phyloP scores from a whole-genome alignment of 2,113 vertebrate genomes.

The Muntiacus reevesi region DNA sequence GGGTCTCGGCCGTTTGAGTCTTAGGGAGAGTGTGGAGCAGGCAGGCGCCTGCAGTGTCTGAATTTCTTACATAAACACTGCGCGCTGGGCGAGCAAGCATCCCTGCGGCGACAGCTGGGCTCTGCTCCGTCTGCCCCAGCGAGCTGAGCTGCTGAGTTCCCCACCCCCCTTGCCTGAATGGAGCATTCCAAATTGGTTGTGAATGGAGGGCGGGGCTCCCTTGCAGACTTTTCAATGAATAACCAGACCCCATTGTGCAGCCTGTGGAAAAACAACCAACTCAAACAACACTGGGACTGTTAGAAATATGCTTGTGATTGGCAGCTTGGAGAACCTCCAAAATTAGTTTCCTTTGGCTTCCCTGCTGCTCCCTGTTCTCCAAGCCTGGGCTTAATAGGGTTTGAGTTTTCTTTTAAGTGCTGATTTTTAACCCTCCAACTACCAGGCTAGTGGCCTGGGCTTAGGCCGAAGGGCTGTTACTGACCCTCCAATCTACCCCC shows the following conservation, averaged over 20 bases:
- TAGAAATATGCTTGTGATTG: conserved; percentile 75
- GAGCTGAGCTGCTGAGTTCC: conserved; percentile 18
- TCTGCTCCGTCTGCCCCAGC: conserved; percentile 59
- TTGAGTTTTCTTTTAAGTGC: conserved; percentile 64
- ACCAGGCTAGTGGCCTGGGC: conserved; percentile 15
- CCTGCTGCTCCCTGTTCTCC: conserved; percentile 71
- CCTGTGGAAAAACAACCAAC: conserved; percentile 82
- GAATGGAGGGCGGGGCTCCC: conserved; percentile 85
- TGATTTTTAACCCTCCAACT: conserved; percentile 64
- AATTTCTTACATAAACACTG: conserved; percentile 80
- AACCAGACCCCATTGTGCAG: conserved; percentile 84
- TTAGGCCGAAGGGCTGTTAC: background rate
- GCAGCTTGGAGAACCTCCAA: conserved; percentile 82
- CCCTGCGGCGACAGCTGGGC: conserved; percentile 79
- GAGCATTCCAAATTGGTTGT: conserved; percentile 83
- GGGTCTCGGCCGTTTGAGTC: background rate
- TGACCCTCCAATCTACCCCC: rapidly evolving
- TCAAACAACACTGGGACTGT: conserved; percentile 83
- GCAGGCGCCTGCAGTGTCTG: conserved; percentile 64
- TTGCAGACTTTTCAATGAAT: conserved; percentile 82
- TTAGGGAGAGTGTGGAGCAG: background rate
- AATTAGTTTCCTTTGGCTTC: conserved; percentile 78
- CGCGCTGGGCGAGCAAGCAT: conserved; percentile 52
- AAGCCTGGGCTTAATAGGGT: conserved; percentile 64
- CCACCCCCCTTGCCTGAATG: conserved; percentile 75